Percentiles rank a stretch among this genome's conserved stretches.
Evolutionary conservation across 2,113 vertebrate species (phyloP).

Genomic region (Saccopteryx leptura): DNA sequence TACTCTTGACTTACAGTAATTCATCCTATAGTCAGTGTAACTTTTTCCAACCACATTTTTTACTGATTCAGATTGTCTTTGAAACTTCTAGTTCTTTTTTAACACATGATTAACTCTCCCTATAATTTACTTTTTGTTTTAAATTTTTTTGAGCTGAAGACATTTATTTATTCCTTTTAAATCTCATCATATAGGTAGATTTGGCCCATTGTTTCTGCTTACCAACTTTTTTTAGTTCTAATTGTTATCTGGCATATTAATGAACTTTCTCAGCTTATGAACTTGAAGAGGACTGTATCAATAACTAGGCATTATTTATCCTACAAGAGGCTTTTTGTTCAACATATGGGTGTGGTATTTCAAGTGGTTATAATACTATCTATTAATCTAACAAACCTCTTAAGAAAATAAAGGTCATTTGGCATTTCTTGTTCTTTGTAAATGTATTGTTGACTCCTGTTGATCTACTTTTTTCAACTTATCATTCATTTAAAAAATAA

Average conservation of each 20-base stretch:
- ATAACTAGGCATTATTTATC: background rate
- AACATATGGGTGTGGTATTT: background rate
- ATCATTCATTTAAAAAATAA: background rate
- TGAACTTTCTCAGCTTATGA: conserved; percentile 1
- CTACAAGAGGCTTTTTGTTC: background rate
- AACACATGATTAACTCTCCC: background rate
- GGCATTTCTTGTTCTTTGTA: background rate
- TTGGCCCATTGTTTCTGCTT: background rate
- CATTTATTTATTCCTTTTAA: conserved; percentile 34
- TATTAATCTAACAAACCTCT: background rate
- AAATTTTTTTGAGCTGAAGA: conserved; percentile 18
- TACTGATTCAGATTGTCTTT: background rate
- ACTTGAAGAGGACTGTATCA: background rate
- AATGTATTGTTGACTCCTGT: background rate
- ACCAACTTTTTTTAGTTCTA: background rate
- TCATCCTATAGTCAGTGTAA: background rate
- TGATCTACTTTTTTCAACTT: background rate
- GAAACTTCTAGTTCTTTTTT: background rate
- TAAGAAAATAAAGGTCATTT: background rate
- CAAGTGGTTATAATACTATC: background rate
- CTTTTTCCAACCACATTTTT: conserved; percentile 8
- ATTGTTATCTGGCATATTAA: background rate
- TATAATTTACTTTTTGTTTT: background rate
- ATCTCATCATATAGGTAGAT: background rate
- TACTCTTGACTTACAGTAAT: background rate